Percentiles rank a stretch among this genome's conserved stretches.
These are phyloP conservation scores for Parelbella ahira DNA, from an alignment of 2,888 invertebrate species.

Conservation along the genomic window DNA sequence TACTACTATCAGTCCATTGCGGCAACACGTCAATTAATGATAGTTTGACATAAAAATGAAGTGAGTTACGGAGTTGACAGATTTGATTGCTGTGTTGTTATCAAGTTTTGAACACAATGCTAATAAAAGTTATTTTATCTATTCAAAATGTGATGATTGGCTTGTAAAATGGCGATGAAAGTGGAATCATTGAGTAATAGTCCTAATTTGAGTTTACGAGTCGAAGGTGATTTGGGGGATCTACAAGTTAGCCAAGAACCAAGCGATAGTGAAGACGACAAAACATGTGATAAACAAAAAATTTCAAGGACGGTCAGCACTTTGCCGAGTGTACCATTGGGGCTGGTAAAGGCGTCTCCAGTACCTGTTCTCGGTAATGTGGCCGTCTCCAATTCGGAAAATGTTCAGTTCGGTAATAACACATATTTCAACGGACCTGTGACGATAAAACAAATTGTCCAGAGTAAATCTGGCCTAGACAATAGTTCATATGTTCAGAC, in stretches of 20 bases:
- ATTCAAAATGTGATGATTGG: slow-evolving; percentile 15
- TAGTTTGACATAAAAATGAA: no score
- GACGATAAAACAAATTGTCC: slow-evolving; percentile 86
- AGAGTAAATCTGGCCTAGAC: slow-evolving; percentile 58
- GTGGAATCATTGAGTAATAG: slow-evolving; percentile 32
- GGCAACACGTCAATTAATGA: no score
- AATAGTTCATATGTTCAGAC: slow-evolving; percentile 52
- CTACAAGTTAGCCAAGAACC: slow-evolving; percentile 54
- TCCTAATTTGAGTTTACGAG: slow-evolving; percentile 39
- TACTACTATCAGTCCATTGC: no score
- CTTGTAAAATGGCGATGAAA: slow-evolving; percentile 44
- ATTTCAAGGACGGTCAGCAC: slow-evolving; percentile 35
- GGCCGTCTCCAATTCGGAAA: slow-evolving; percentile 83
- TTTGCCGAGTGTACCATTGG: slow-evolving; percentile 41
- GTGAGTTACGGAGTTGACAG: no score
- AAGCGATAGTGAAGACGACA: slow-evolving; percentile 46
- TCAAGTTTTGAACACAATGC: no score
- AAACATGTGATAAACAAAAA: slow-evolving; percentile 32
- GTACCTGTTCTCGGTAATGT: slow-evolving; percentile 78
- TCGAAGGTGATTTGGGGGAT: slow-evolving; percentile 56
- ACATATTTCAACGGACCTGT: slow-evolving; percentile 89
- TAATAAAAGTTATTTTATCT: slow-evolving; percentile 5
- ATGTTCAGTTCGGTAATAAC: slow-evolving; percentile 88
- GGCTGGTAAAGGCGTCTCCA: slow-evolving; percentile 40
- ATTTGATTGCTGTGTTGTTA: no score